Evolutionary conservation across 2,113 vertebrate genomes (phyloP).

Genomic region (Morphnarchus princeps): DNA sequence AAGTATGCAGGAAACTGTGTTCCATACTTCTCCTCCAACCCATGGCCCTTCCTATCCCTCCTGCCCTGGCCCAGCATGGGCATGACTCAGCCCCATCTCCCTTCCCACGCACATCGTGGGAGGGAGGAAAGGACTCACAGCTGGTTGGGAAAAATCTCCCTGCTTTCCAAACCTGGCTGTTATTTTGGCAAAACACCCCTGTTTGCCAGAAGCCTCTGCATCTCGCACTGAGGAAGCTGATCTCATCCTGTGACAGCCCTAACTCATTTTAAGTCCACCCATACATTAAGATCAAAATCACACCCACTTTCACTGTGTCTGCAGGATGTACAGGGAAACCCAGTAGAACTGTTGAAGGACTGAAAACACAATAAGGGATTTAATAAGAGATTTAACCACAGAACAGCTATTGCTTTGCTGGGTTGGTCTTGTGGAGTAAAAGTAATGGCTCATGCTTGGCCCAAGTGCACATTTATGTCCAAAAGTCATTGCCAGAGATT

Average conservation of each 20-base stretch:
- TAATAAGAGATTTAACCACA: background rate
- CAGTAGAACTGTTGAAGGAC: background rate
- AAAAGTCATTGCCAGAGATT: background rate
- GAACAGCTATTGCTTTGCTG: background rate
- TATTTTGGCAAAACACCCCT: background rate
- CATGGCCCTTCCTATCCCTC: background rate
- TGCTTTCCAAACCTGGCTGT: background rate
- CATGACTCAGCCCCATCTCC: background rate
- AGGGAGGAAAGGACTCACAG: background rate
- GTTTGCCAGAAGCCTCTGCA: background rate
- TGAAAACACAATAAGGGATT: background rate
- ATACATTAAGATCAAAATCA: background rate
- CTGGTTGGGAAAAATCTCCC: background rate
- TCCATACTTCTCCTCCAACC: background rate
- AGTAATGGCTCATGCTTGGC: background rate
- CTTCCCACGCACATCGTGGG: background rate
- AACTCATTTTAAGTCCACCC: background rate
- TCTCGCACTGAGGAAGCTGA: background rate
- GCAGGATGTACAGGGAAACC: background rate
- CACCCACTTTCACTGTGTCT: background rate
- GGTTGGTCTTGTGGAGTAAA: background rate
- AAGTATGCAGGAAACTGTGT: background rate
- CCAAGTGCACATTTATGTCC: background rate
- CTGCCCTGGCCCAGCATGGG: background rate
- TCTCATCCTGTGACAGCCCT: background rate